Evolutionary conservation across 2,797 vertebrate species (phyloP).

Genomic region (Brotula barbata): DNA sequence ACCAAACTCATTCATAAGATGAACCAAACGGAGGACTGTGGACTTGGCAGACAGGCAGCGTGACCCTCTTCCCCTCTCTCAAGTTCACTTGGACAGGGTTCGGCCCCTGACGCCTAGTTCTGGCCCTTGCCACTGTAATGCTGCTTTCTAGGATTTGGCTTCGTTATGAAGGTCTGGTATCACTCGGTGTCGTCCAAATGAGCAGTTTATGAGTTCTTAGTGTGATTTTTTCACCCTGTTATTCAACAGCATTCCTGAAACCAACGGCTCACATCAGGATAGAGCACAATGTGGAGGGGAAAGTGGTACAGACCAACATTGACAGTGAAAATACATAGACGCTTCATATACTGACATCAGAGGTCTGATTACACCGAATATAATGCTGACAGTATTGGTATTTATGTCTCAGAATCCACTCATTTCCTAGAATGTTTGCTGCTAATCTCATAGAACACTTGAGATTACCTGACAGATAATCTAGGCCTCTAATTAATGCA

Average conservation of each 20-base stretch:
- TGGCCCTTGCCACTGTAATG: conserved; percentile 6
- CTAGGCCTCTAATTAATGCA: not conserved
- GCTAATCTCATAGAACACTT: conserved; percentile 23
- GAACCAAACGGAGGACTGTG: not conserved
- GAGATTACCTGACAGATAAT: conserved; percentile 11
- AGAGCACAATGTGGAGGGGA: too few relatives aligned
- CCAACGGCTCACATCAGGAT: not conserved
- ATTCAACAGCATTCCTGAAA: not conserved
- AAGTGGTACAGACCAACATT: too few relatives aligned
- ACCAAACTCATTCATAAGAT: conserved; percentile 20
- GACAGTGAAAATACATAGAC: too few relatives aligned
- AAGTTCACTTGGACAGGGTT: conserved; percentile 35
- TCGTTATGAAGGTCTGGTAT: not conserved
- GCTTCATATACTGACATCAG: too few relatives aligned
- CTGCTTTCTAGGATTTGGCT: conserved; percentile 58
- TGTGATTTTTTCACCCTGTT: too few relatives aligned
- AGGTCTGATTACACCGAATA: too few relatives aligned
- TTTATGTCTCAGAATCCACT: conserved; percentile 29
- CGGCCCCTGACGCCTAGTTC: conserved; percentile 20
- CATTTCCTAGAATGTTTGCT: conserved; percentile 29
- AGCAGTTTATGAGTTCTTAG: too few relatives aligned
- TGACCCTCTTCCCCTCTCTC: conserved; percentile 8
- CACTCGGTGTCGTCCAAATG: not conserved
- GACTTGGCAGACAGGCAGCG: conserved; percentile 23
- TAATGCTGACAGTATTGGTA: conserved; percentile 2